phyloP scores from a whole-genome alignment of 23 tunicate species.

The Oikopleura dioica region DNA sequence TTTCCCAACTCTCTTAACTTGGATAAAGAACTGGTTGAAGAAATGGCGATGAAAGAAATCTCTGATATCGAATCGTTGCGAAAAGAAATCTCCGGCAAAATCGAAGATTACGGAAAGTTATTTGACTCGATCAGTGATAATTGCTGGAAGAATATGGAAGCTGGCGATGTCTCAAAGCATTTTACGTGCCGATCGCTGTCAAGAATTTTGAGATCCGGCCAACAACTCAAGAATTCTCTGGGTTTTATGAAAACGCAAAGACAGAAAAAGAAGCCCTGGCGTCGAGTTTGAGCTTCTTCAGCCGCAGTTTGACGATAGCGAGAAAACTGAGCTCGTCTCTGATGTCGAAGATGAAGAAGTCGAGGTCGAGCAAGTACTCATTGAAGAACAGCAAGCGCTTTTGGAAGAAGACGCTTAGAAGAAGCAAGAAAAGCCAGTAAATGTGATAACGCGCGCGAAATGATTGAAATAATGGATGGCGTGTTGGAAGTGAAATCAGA shows the following conservation, averaged over 20 bases:
- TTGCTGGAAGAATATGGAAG: not conserved
- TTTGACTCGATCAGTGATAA: not conserved
- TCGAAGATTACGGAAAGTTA: not conserved
- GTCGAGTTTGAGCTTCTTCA: constrained; percentile 17
- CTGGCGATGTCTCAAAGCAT: not conserved
- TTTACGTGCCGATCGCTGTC: not conserved
- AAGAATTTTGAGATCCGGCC: not conserved
- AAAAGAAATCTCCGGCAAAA: not conserved
- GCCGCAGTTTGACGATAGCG: constrained; percentile 28
- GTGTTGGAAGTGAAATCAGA: constrained; percentile 86
- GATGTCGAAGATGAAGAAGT: constrained; percentile 56
- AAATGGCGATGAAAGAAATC: constrained; percentile 31
- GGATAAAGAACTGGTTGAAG: constrained; percentile 39
- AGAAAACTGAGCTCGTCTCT: constrained; percentile 50
- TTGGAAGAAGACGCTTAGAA: constrained; percentile 45
- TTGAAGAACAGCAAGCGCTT: constrained; percentile 47
- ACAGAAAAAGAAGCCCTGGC: not conserved
- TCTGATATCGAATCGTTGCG: constrained; percentile 31
- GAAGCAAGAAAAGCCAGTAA: constrained; percentile 35
- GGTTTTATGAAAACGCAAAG: not conserved
- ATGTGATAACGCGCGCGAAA: constrained; percentile 64
- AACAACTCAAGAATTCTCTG: not conserved
- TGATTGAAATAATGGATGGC: constrained; percentile 93
- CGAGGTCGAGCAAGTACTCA: constrained; percentile 57
- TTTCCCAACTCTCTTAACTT: constrained; percentile 45